phyloP scores from a whole-genome alignment of 2,797 vertebrate species.

The Melanitta fusca region DNA sequence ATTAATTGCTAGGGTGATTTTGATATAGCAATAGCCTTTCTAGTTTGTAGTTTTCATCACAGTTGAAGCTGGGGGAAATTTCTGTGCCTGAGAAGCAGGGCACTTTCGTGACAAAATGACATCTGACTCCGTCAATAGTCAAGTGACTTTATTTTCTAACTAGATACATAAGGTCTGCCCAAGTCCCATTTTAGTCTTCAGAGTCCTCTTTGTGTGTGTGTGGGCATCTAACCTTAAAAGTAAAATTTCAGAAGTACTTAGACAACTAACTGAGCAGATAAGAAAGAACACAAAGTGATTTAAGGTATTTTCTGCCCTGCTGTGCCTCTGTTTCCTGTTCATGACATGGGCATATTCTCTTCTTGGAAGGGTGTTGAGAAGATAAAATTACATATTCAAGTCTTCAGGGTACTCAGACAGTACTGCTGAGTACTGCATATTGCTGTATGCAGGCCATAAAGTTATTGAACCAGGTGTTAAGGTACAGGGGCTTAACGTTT shows the following conservation, averaged over 20 bases:
- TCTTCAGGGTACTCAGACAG: background rate
- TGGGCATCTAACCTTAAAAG: background rate
- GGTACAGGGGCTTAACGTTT: background rate
- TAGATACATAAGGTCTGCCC: background rate
- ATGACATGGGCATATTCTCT: background rate
- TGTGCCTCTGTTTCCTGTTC: background rate
- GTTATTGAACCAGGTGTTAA: slow-evolving; percentile 3
- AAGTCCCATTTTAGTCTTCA: background rate
- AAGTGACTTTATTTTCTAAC: background rate
- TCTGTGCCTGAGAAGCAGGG: background rate
- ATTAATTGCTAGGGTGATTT: background rate
- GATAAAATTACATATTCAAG: background rate
- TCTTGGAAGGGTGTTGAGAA: background rate
- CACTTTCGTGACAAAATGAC: background rate
- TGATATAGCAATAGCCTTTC: background rate
- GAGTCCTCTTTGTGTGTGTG: background rate
- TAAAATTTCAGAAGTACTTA: background rate
- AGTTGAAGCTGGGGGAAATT: background rate
- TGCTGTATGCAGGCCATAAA: background rate
- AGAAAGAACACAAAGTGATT: background rate
- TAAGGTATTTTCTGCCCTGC: background rate
- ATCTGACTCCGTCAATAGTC: background rate
- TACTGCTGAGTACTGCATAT: too few species aligned
- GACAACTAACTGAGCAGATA: background rate
- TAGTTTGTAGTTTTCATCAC: background rate